phyloP scores from a whole-genome alignment of 2,888 invertebrate genomes.

The Chymomyza fuscimana region DNA sequence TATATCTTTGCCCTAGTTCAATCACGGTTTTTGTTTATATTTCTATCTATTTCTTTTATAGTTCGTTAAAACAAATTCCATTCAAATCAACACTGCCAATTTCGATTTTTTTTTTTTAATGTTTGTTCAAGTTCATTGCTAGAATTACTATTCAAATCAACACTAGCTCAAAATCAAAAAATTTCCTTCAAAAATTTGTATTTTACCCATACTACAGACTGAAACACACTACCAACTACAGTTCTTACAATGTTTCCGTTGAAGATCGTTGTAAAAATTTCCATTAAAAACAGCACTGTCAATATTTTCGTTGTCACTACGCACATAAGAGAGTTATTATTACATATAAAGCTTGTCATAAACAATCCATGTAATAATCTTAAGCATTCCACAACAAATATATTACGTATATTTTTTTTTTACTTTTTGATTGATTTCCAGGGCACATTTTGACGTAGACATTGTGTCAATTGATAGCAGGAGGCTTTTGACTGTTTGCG shows the following conservation, averaged over 20 bases:
- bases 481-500: slow-evolving; percentile 8
- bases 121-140: too few species aligned
- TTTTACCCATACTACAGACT: too few species aligned
- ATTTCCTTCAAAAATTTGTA: too few species aligned
- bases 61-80: too few species aligned
- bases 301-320: background rate
- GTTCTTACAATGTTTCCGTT: background rate
- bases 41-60: too few species aligned
- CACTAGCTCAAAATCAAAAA: too few species aligned
- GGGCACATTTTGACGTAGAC: slow-evolving; percentile 39
- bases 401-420: slow-evolving; percentile 11
- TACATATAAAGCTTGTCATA: background rate
- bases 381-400: background rate
- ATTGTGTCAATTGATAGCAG: slow-evolving; percentile 43
- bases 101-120: too few species aligned
- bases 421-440: slow-evolving; percentile 46
- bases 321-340: background rate
- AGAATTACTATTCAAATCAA: too few species aligned
- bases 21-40: too few species aligned
- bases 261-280: background rate
- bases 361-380: background rate
- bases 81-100: too few species aligned
- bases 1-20: too few species aligned
- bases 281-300: background rate
- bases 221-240: too few species aligned